A percentile compares a stretch with the other conserved stretches of the same genome.
These are phyloP conservation scores for Drosophila orena DNA, from an alignment of 1,140 invertebrate genomes.

Conservation along the genomic window DNA sequence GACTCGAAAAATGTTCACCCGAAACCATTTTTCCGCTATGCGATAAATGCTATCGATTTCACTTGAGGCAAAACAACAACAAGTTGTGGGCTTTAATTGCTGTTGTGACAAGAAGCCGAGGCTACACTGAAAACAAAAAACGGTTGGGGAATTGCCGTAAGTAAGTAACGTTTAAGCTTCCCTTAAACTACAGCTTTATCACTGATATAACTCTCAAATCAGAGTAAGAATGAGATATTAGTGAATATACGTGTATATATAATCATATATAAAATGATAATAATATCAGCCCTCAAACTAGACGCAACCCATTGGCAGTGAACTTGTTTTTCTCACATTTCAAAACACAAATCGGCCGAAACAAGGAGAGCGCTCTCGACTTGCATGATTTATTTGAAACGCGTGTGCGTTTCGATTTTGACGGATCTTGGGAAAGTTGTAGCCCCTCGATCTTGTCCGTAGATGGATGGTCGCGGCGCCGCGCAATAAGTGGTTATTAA, in stretches of 20 bases:
- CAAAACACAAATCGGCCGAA: background rate
- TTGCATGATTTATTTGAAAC: constrained; percentile 70
- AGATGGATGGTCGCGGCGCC: constrained; percentile 33
- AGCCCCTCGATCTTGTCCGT: constrained; percentile 6
- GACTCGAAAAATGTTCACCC: constrained; percentile 43
- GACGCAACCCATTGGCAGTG: constrained; percentile 15
- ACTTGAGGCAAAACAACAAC: constrained; percentile 52
- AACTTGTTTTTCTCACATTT: constrained; percentile 48
- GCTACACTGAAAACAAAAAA: constrained; percentile 7
- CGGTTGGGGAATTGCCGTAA: background rate
- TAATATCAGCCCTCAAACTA: background rate
- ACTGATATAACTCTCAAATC: too few relatives aligned
- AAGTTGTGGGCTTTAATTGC: constrained; percentile 68
- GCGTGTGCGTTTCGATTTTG: constrained; percentile 47
- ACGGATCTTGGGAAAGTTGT: constrained; percentile 58
- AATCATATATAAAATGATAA: too few relatives aligned
- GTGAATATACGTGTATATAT: too few relatives aligned
- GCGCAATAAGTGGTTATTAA: constrained; percentile 61
- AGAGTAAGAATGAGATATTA: background rate
- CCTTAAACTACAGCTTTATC: too few relatives aligned
- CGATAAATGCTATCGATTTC: constrained; percentile 75
- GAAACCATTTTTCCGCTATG: constrained; percentile 71
- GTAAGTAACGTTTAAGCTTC: background rate
- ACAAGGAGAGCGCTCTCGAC: constrained; percentile 19
- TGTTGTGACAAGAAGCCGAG: constrained; percentile 59